Conservation (phyloP, 2,113 vertebrate species). For the Loxodonta africana region DNA sequence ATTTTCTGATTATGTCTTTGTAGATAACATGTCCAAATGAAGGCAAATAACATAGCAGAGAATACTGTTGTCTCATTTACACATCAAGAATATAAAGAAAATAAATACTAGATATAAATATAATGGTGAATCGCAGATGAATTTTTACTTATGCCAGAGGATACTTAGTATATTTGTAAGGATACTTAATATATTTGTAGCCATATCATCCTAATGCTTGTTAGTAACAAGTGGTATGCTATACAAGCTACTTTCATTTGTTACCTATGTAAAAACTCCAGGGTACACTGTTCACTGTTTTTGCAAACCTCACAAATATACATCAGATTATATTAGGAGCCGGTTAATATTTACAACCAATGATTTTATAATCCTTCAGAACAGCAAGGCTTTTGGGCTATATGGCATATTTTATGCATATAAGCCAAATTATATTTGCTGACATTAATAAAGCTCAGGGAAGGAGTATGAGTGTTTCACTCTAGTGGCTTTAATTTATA, state of each 20-base stretch:
- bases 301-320: slow-evolving; percentile 53
- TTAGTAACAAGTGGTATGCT: neutral
- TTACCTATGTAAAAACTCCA: neutral
- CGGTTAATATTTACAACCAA: slow-evolving; percentile 21
- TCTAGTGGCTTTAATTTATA: slow-evolving; percentile 49
- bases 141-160: neutral
- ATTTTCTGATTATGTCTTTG: slow-evolving; percentile 36
- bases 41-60: neutral
- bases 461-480: neutral
- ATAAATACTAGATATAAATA: neutral
- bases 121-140: neutral
- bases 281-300: slow-evolving; percentile 21
- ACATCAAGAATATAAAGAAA: slow-evolving; percentile 49
- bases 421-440: slow-evolving; percentile 57
- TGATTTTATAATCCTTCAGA: slow-evolving; percentile 52
- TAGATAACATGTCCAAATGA: slow-evolving; percentile 50
- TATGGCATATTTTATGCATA: slow-evolving; percentile 28
- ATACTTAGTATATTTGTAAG: neutral
- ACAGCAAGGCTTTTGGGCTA: neutral
- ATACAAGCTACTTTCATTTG: neutral
- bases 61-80: neutral
- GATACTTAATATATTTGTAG: neutral
- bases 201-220: neutral
- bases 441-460: slow-evolving; percentile 43
- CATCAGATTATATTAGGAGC: slow-evolving; percentile 38